phyloP scores from a whole-genome alignment of 2,888 invertebrate genomes.

The Drosophila emarginata region DNA sequence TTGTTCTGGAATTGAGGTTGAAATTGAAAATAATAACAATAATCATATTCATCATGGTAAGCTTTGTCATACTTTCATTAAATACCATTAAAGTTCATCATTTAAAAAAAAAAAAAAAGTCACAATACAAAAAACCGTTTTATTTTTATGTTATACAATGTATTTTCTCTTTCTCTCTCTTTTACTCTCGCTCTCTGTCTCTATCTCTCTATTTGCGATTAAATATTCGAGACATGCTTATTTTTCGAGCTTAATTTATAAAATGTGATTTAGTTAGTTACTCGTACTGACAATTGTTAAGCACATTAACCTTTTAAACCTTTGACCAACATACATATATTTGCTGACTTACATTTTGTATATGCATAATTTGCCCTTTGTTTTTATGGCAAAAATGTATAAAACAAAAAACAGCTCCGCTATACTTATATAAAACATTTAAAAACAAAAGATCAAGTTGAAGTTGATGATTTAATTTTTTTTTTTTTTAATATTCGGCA shows the following conservation, averaged over 20 bases:
- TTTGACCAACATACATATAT: constrained; percentile 33
- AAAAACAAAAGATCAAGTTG: neutral
- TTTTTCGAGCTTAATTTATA: constrained; percentile 36
- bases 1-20: constrained; percentile 83
- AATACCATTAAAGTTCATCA: constrained; percentile 80
- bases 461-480: neutral
- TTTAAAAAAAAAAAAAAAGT: constrained; percentile 28
- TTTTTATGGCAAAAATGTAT: constrained; percentile 16
- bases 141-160: constrained; percentile 15
- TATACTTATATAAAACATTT: constrained; percentile 5
- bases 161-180: constrained; percentile 30
- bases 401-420: neutral
- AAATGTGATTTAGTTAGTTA: neutral
- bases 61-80: constrained; percentile 82
- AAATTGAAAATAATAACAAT: constrained; percentile 83
- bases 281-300: constrained; percentile 20
- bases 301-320: constrained; percentile 35
- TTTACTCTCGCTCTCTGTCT: constrained; percentile 8
- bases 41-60: constrained; percentile 82
- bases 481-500: neutral
- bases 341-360: constrained; percentile 45
- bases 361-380: constrained; percentile 14
- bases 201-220: neutral
- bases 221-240: constrained; percentile 19
- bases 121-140: constrained; percentile 26